A percentile compares a stretch with the other conserved stretches of the same genome.
phyloP scores from a whole-genome alignment of 1,140 invertebrate species.

The Bathynomus jamesi region DNA sequence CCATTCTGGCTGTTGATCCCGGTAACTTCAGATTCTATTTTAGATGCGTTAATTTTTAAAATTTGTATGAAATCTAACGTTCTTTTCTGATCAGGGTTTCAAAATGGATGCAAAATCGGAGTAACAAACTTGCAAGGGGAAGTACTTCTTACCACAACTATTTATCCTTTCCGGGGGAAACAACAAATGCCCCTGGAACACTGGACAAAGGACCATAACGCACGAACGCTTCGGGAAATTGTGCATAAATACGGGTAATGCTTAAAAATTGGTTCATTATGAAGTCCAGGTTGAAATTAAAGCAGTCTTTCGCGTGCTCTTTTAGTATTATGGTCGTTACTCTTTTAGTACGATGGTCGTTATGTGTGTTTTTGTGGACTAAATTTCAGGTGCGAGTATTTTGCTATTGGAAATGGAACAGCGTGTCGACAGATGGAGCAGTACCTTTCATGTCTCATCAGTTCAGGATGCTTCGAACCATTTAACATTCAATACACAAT shows the following conservation, averaged over 20 bases:
- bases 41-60: not conserved
- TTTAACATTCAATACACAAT: conserved; percentile 64
- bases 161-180: conserved; percentile 53
- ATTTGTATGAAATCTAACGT: not conserved
- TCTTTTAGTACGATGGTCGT: too few species aligned
- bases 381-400: conserved; percentile 57
- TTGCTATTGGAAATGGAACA: conserved; percentile 81
- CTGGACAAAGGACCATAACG: conserved; percentile 26
- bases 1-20: conserved; percentile 77
- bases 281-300: too few species aligned
- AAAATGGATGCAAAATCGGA: conserved; percentile 75
- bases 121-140: conserved; percentile 61
- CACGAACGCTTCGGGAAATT: conserved; percentile 37
- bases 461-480: conserved; percentile 48
- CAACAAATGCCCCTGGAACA: conserved; percentile 37
- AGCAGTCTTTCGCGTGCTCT: too few species aligned
- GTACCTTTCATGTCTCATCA: conserved; percentile 60
- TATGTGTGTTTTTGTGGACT: too few species aligned
- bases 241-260: conserved; percentile 36
- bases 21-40: conserved; percentile 37
- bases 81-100: conserved; percentile 52
- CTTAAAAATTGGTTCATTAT: too few species aligned
- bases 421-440: conserved; percentile 76
- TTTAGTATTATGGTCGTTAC: too few species aligned
- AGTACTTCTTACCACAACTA: conserved; percentile 56